These are phyloP conservation scores for Noctilio leporinus DNA, from an alignment of 2,113 vertebrate genomes.

Conservation along the genomic window DNA sequence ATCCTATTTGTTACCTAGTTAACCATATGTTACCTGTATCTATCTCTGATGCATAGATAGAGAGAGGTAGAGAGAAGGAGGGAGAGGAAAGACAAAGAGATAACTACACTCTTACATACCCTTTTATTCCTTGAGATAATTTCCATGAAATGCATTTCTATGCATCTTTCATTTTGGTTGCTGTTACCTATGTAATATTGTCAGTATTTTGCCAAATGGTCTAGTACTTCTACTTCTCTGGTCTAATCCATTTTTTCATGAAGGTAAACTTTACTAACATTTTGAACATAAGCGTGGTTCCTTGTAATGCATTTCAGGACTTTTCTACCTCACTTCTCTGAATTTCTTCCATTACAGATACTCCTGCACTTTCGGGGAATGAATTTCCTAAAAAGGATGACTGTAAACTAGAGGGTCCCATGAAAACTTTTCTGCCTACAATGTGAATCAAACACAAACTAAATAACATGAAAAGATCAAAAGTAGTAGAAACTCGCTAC, in stretches of 20 bases:
- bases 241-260: not conserved
- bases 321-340: not conserved
- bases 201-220: not conserved
- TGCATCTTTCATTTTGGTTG: not conserved
- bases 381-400: not conserved
- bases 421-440: not conserved
- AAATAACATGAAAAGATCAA: not conserved
- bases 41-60: not conserved
- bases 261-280: not conserved
- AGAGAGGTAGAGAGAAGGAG: not conserved
- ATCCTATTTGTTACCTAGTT: not conserved
- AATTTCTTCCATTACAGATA: not conserved
- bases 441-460: not conserved
- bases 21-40: not conserved
- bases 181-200: not conserved
- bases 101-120: not conserved
- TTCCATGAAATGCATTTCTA: not conserved
- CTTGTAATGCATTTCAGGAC: not conserved
- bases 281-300: not conserved
- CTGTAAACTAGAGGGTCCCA: not conserved
- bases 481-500: not conserved
- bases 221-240: not conserved
- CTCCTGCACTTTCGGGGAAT: not conserved
- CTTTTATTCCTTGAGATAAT: not conserved
- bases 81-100: not conserved